Conservation (phyloP, 2,888 invertebrate genomes). For the Andrena hattorfiana region DNA sequence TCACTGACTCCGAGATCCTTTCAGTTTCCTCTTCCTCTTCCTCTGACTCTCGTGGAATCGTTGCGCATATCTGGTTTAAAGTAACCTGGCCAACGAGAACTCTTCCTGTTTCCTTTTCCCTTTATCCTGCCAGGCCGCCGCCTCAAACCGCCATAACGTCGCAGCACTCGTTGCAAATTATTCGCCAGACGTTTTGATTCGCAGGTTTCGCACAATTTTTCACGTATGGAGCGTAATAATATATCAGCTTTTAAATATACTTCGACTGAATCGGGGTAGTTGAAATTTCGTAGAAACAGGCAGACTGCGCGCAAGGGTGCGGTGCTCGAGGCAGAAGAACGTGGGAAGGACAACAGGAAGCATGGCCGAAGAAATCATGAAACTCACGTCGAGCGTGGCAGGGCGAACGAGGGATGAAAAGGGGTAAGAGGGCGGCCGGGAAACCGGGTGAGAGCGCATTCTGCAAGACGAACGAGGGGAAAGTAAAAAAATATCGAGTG, state of each 20-base stretch:
- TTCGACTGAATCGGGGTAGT: background rate
- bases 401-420: conserved; percentile 23
- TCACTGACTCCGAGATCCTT: conserved; percentile 75
- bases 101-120: conserved; percentile 64
- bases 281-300: conserved; percentile 2
- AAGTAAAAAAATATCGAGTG: conserved; percentile 78
- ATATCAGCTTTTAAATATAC: no score
- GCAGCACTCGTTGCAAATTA: conserved; percentile 18
- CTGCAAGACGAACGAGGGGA: conserved; percentile 67
- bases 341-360: conserved; percentile 67
- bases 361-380: conserved; percentile 76
- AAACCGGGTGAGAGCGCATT: conserved; percentile 53
- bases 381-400: conserved; percentile 62
- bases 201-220: background rate
- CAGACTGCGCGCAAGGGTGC: background rate
- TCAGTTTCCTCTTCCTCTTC: conserved; percentile 61
- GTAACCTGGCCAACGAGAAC: conserved; percentile 64
- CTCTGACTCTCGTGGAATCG: conserved; percentile 56
- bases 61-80: conserved; percentile 77
- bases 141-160: conserved; percentile 20
- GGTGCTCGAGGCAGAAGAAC: conserved; percentile 12
- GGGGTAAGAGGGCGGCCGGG: conserved; percentile 33
- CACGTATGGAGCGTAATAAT: no score
- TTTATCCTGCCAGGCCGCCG: conserved; percentile 24
- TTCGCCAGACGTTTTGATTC: background rate